Base-by-base conservation (phyloP, 2,797 vertebrate species). In the Brachyalestes nurse region DNA sequence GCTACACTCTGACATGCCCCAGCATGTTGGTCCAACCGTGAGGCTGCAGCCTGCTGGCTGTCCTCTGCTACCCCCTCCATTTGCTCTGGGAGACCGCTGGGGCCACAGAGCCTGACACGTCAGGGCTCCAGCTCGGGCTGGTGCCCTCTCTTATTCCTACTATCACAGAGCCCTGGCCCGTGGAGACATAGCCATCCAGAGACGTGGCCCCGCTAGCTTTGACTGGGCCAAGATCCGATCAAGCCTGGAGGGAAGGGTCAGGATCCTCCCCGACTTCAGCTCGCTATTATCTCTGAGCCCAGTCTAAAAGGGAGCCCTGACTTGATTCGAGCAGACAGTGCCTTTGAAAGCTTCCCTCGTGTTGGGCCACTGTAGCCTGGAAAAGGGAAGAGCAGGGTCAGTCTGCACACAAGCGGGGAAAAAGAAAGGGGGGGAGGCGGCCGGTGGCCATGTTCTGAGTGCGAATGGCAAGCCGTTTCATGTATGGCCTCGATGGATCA, bases 221-320 rank as follows among this genome's bases (percentile, higher is more conserved):
- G 92, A 92, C 93, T 94, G 91, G 94, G 93, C 93, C 91, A 93
- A 93, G 92, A 94, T 94, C 93, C 82, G 90, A 94, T 94, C 91
- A 92, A 93, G 93, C 93, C 93, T 91, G 47, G 90, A 93, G 92
- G 92, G 92, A 90, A 92, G 91, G 92, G 93, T 94, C 92, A 94
- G 91, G 90, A 90, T 93, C 91, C 89, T 93, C 91, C 90, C 90
- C 89, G 93, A 93, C 91, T 94, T 92, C 90, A 86, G 90, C 92
- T 93, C 90, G 90, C 92, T 94, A 91, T 94, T 93, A 95, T 95
- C 93, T 92, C 90, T 92, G 91, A 94, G 94, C 92, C 88, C 81
- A 89, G 92, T 92, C 90, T 90, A 94, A 93, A 93, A 91, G 91
- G 40, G 82, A 90, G 89, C 90, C 85, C 90, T 93, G 93, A 94